Conservation (phyloP, 2,797 vertebrate genomes). For the Urosaurus nigricauda region DNA sequence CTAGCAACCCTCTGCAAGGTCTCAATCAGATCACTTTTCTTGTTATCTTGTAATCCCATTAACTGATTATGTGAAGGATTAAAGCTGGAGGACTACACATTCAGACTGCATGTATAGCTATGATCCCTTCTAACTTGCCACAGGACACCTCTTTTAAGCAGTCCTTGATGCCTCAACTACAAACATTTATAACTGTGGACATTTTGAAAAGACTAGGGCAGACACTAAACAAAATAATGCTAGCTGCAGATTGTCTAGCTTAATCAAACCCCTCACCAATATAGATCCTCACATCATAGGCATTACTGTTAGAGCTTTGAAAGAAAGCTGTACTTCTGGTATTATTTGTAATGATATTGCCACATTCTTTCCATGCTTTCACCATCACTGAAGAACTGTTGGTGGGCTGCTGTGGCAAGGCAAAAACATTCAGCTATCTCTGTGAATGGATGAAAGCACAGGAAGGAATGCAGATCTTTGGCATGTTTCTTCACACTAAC, state of each 20-base stretch:
- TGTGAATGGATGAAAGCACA: not conserved
- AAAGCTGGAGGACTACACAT: too few relatives aligned
- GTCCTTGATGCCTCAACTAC: not conserved
- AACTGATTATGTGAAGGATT: not conserved
- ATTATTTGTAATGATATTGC: conserved; percentile 58
- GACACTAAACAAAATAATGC: too few relatives aligned
- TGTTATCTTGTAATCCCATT: too few relatives aligned
- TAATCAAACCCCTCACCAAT: conserved; percentile 45
- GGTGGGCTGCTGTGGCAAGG: conserved; percentile 21
- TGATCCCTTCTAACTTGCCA: not conserved
- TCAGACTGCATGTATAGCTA: not conserved
- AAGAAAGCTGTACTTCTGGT: conserved; percentile 10
- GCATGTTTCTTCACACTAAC: accelerated
- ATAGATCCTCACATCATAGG: not conserved
- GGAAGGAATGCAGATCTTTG: not conserved
- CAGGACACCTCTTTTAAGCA: not conserved
- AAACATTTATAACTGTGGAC: too few relatives aligned
- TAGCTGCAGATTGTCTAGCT: not conserved
- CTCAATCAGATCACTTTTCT: too few relatives aligned
- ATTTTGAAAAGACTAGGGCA: not conserved
- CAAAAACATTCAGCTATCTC: not conserved
- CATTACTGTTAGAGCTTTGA: conserved; percentile 40
- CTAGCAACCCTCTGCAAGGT: too few relatives aligned
- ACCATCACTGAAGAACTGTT: conserved; percentile 52
- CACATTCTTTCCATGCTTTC: conserved; percentile 61